phyloP scores from a whole-genome alignment of 2,888 invertebrate species.

The Megalurothrips usitatus region DNA sequence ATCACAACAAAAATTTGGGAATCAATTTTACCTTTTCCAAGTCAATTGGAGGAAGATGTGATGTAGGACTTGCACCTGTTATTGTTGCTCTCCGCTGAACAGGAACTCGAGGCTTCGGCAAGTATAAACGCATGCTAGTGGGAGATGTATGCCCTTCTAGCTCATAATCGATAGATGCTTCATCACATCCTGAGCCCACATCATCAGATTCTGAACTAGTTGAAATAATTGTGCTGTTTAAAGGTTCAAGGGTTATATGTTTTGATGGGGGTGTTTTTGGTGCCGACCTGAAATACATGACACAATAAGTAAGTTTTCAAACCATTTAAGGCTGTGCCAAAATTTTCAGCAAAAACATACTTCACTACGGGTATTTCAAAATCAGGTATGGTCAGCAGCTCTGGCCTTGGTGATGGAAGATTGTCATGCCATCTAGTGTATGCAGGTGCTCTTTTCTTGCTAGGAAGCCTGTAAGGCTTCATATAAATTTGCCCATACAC shows the following conservation, averaged over 20 bases:
- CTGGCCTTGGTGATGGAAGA: slow-evolving; percentile 61
- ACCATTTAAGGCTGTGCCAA: not conserved
- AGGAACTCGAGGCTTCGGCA: slow-evolving; percentile 68
- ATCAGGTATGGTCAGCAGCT: slow-evolving; percentile 57
- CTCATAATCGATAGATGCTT: slow-evolving; percentile 35
- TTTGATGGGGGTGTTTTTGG: slow-evolving; percentile 31
- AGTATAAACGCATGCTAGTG: slow-evolving; percentile 57
- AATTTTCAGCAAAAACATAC: slow-evolving; percentile 44
- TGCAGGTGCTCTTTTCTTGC: slow-evolving; percentile 60
- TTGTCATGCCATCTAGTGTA: slow-evolving; percentile 65
- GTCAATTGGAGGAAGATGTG: slow-evolving; percentile 57
- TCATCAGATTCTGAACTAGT: slow-evolving; percentile 31
- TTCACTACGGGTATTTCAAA: slow-evolving; percentile 55
- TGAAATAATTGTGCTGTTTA: slow-evolving; percentile 32
- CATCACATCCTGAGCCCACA: slow-evolving; percentile 18
- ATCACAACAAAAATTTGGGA: slow-evolving; percentile 39
- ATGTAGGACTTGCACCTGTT: slow-evolving; percentile 71
- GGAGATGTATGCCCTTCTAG: slow-evolving; percentile 40
- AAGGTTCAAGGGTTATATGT: slow-evolving; percentile 29
- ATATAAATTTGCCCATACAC: slow-evolving; percentile 70
- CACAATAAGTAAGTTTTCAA: not conserved
- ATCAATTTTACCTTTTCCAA: slow-evolving; percentile 58
- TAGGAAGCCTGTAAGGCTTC: slow-evolving; percentile 67
- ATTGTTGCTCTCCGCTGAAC: slow-evolving; percentile 82
- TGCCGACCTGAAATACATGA: slow-evolving; percentile 29